Conservation (phyloP, 2,888 invertebrate species). For the Morpho helenor region DNA sequence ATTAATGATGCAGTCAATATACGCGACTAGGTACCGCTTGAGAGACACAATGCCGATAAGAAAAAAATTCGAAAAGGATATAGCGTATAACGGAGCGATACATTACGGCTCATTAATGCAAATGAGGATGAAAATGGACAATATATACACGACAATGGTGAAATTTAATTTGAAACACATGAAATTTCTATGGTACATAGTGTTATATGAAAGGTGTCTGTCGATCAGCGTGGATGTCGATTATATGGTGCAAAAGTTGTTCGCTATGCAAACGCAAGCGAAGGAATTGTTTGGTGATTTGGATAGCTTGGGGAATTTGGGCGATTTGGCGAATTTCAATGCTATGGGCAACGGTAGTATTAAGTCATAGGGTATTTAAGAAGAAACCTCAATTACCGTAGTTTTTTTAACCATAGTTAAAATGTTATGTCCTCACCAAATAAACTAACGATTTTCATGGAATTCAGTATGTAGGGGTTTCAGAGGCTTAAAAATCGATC, state of each 20-base stretch:
- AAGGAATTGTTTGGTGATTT: conserved; percentile 29
- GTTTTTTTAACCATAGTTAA: too few species aligned
- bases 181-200: conserved; percentile 38
- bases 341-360: conserved; percentile 10
- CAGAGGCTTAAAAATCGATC: too few species aligned
- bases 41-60: conserved; percentile 30
- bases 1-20: conserved; percentile 41
- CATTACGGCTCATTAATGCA: conserved; percentile 36
- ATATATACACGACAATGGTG: conserved; percentile 25
- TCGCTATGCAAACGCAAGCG: conserved; percentile 1
- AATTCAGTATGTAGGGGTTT: too few species aligned
- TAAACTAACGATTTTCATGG: too few species aligned
- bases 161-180: background rate
- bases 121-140: conserved; percentile 37
- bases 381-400: too few species aligned
- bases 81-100: conserved; percentile 34
- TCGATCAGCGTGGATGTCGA: conserved; percentile 34
- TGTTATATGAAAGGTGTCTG: conserved; percentile 41
- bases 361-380: too few species aligned
- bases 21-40: conserved; percentile 34
- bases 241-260: conserved; percentile 33
- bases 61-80: conserved; percentile 8
- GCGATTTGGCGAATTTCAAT: background rate
- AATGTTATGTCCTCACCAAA: too few species aligned
- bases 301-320: too few species aligned